Percentiles rank a stretch among this genome's conserved stretches.
These are phyloP conservation scores for Burhinus bistriatus DNA, from an alignment of 2,113 vertebrate species.

Conservation along the genomic window DNA sequence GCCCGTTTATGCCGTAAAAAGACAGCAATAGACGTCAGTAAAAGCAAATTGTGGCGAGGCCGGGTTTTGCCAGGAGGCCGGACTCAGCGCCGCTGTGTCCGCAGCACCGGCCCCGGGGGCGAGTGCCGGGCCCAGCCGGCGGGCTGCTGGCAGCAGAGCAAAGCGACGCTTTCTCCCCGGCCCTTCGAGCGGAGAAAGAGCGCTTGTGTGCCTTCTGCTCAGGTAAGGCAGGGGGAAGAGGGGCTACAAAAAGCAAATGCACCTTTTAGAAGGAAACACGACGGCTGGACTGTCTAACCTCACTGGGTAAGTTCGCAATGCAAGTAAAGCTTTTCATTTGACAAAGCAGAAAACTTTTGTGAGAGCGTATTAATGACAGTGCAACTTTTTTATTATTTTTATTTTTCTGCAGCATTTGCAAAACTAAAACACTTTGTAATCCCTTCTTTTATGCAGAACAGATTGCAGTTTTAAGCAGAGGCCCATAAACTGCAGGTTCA, in stretches of 20 bases:
- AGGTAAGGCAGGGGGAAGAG: neutral
- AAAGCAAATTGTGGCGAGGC: neutral
- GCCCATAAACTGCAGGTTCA: conserved; percentile 78
- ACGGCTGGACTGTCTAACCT: neutral
- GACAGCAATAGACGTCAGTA: neutral
- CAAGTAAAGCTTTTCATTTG: conserved; percentile 10
- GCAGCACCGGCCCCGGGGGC: neutral
- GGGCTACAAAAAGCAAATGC: neutral
- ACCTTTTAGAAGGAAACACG: neutral
- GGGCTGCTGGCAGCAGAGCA: neutral
- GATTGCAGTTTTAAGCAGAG: conserved; percentile 77
- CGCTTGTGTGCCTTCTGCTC: rapidly evolving
- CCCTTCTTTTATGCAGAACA: conserved; percentile 80
- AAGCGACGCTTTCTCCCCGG: rapidly evolving
- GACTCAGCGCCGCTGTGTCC: neutral
- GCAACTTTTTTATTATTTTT: conserved; percentile 64
- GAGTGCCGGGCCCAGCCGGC: no score
- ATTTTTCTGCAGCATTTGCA: conserved; percentile 70
- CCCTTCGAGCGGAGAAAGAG: neutral
- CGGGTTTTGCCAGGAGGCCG: neutral
- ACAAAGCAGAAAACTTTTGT: conserved; percentile 58
- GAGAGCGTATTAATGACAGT: conserved; percentile 56
- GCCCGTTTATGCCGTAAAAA: neutral
- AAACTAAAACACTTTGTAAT: conserved; percentile 73
- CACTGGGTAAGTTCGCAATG: rapidly evolving